Conservation (phyloP, 1,140 invertebrate genomes). For the Drosophila varians region DNA sequence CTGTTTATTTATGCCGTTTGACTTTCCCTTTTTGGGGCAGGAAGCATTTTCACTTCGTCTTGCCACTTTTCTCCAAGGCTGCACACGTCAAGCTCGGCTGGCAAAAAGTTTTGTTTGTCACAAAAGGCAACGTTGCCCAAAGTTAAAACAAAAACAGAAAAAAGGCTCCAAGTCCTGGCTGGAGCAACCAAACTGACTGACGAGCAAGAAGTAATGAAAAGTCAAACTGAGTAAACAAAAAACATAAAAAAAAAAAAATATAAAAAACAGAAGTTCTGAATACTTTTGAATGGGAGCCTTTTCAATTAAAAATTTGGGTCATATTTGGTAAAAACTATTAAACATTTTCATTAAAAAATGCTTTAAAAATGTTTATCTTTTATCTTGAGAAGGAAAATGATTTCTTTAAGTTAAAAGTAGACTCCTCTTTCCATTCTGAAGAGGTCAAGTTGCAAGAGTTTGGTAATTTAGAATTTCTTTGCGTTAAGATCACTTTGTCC, state of each 20-base stretch:
- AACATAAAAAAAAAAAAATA: constrained; percentile 5
- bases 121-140: constrained; percentile 53
- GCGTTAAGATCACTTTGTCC: too few relatives aligned
- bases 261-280: background rate
- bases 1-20: constrained; percentile 79
- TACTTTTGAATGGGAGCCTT: constrained; percentile 5
- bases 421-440: too few relatives aligned
- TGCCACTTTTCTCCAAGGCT: constrained; percentile 68
- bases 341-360: background rate
- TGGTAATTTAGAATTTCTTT: too few relatives aligned
- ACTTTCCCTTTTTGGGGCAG: constrained; percentile 62
- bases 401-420: too few relatives aligned
- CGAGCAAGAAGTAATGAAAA: constrained; percentile 73
- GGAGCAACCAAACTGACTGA: constrained; percentile 48
- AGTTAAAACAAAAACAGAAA: constrained; percentile 36
- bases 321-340: background rate
- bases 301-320: background rate
- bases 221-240: constrained; percentile 45
- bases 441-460: too few relatives aligned
- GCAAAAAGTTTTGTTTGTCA: constrained; percentile 74
- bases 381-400: too few relatives aligned
- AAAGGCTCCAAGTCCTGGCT: constrained; percentile 27
- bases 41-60: constrained; percentile 61
- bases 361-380: too few relatives aligned
- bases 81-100: constrained; percentile 61